Conservation (phyloP, 2,113 vertebrate species). For the Anas platyrhynchos region DNA sequence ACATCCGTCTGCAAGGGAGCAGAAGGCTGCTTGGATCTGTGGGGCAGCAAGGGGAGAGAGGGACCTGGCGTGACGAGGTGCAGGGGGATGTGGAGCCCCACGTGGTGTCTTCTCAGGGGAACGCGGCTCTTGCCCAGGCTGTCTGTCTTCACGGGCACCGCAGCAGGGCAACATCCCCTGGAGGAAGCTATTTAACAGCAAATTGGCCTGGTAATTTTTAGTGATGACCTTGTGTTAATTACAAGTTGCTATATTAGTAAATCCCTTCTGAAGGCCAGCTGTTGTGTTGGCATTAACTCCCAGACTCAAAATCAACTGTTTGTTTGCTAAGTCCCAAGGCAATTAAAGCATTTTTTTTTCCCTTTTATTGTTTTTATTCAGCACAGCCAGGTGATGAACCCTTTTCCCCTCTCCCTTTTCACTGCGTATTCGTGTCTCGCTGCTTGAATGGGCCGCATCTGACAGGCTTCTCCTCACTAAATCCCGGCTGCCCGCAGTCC, state of each 20-base stretch:
- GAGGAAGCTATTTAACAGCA: conserved; percentile 69
- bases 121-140: neutral
- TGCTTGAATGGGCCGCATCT: neutral
- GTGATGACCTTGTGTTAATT: conserved; percentile 74
- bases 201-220: conserved; percentile 70
- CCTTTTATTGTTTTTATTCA: neutral
- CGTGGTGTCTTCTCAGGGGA: neutral
- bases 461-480: neutral
- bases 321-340: conserved; percentile 55
- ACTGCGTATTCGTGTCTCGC: neutral
- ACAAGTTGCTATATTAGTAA: conserved; percentile 70
- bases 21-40: conserved; percentile 22
- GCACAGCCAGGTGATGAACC: neutral
- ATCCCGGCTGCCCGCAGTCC: neutral
- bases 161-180: conserved; percentile 2
- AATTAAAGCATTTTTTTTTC: neutral
- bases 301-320: conserved; percentile 53
- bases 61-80: neutral
- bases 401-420: neutral
- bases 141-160: neutral
- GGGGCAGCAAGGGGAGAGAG: neutral
- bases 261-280: conserved; percentile 70
- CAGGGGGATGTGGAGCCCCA: neutral
- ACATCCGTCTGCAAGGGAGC: neutral
- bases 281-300: conserved; percentile 68